Evolutionary conservation across 1,140 invertebrate genomes (phyloP).

Genomic region (Caerostris darwini): DNA sequence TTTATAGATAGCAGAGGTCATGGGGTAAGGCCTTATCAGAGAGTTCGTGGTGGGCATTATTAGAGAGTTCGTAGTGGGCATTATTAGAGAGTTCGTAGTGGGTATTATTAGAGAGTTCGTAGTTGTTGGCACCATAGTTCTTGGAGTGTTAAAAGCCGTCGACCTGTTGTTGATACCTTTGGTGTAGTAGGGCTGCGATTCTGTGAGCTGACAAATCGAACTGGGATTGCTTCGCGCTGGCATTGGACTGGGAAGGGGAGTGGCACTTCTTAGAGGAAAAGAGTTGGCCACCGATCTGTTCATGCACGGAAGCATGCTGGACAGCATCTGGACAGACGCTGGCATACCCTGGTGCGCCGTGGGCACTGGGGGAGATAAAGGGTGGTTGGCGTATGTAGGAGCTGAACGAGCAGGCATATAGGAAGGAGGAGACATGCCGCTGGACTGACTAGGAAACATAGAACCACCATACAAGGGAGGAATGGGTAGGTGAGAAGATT

Average conservation of each 20-base stretch:
- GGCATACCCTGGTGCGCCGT: slow-evolving; percentile 31
- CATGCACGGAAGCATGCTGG: not conserved
- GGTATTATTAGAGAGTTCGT: not conserved
- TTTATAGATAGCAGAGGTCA: not conserved
- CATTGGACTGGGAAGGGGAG: slow-evolving; percentile 6
- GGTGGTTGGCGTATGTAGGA: not conserved
- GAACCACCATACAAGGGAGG: not conserved
- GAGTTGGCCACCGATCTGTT: not conserved
- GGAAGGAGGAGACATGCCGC: not conserved
- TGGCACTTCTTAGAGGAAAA: not conserved
- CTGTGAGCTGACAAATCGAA: not conserved
- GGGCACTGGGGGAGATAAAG: not conserved
- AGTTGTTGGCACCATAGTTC: not conserved
- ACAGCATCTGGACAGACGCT: not conserved
- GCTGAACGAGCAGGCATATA: not conserved
- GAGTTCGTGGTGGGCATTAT: not conserved
- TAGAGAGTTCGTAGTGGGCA: not conserved
- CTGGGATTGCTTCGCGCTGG: not conserved
- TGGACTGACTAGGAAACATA: slow-evolving; percentile 55
- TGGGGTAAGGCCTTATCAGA: not conserved
- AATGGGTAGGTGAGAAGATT: slow-evolving; percentile 35
- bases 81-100: not conserved
- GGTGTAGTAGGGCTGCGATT: not conserved
- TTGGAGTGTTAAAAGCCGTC: not conserved
- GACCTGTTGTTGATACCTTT: not conserved